phyloP scores from a whole-genome alignment of 1,140 invertebrate genomes.

The Drosophila albomicans region DNA sequence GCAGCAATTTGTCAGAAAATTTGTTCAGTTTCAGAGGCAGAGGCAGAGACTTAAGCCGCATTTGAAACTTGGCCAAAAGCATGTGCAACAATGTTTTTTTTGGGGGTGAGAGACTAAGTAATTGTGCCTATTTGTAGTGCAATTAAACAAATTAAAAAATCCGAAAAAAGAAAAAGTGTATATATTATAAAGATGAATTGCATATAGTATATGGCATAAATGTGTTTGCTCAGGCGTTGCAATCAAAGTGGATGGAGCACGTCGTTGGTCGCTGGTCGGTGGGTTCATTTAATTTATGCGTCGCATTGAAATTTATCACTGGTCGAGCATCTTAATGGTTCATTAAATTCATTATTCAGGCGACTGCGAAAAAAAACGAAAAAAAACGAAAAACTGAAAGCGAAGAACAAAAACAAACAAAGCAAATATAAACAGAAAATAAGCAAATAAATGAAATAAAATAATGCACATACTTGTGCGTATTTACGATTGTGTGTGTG shows the following conservation, averaged over 20 bases:
- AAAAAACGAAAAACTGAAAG: slow-evolving; percentile 9
- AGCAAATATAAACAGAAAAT: slow-evolving; percentile 62
- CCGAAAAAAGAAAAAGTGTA: slow-evolving; percentile 10
- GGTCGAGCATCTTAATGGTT: slow-evolving; percentile 80
- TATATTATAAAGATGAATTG: neutral
- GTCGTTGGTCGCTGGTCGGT: slow-evolving; percentile 13
- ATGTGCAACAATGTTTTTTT: too few relatives aligned
- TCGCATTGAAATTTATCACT: slow-evolving; percentile 78
- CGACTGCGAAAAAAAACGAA: slow-evolving; percentile 53
- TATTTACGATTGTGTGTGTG: slow-evolving; percentile 13
- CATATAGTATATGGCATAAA: slow-evolving; percentile 14
- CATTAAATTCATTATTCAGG: slow-evolving; percentile 82
- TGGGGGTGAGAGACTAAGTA: slow-evolving; percentile 33
- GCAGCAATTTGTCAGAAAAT: slow-evolving; percentile 81
- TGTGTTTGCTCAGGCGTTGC: slow-evolving; percentile 32
- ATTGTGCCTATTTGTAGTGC: slow-evolving; percentile 71
- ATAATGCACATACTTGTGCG: slow-evolving; percentile 41
- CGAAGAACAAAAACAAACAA: slow-evolving; percentile 48
- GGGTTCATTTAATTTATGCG: slow-evolving; percentile 77
- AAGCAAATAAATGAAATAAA: slow-evolving; percentile 19
- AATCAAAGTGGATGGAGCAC: slow-evolving; percentile 54
- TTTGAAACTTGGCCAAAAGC: slow-evolving; percentile 68
- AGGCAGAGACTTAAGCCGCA: slow-evolving; percentile 60
- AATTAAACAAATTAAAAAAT: slow-evolving; percentile 72
- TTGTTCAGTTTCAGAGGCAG: slow-evolving; percentile 62